Conservation (phyloP, 2,113 vertebrate genomes). For the Aplodontia rufa region DNA sequence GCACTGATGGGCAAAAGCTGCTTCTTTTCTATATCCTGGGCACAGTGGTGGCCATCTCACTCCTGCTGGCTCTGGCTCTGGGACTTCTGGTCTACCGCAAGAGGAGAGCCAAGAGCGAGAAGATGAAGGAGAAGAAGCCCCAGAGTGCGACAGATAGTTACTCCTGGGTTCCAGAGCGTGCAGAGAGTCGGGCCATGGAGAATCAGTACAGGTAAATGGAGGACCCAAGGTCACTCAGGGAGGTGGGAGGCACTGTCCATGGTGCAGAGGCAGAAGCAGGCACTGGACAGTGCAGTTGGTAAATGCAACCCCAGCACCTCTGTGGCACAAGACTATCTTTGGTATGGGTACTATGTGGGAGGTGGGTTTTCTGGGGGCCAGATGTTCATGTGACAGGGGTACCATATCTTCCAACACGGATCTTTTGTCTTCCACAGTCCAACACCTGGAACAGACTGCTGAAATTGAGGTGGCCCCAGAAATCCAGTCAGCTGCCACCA, state of each 20-base stretch:
- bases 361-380: neutral
- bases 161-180: conserved; percentile 84
- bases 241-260: neutral
- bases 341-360: rapidly evolving
- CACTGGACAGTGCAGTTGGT: neutral
- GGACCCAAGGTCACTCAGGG: too few species aligned
- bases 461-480: neutral
- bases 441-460: conserved; percentile 69
- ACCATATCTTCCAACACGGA: neutral
- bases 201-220: conserved; percentile 82
- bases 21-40: conserved; percentile 86
- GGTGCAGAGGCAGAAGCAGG: neutral
- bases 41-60: conserved; percentile 80
- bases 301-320: too few species aligned
- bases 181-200: conserved; percentile 65
- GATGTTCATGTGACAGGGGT: rapidly evolving
- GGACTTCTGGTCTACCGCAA: conserved; percentile 80
- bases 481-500: neutral
- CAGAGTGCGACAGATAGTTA: conserved; percentile 81
- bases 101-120: conserved; percentile 70
- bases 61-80: conserved; percentile 82
- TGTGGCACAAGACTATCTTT: rapidly evolving
- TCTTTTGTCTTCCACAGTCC: conserved; percentile 57
- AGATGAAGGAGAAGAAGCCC: conserved; percentile 65
- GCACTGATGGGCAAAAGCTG: conserved; percentile 73